A percentile compares a stretch with the other conserved stretches of the same genome.
These are phyloP conservation scores for Amorpha juglandis DNA, from an alignment of 2,888 invertebrate genomes.

Conservation along the genomic window DNA sequence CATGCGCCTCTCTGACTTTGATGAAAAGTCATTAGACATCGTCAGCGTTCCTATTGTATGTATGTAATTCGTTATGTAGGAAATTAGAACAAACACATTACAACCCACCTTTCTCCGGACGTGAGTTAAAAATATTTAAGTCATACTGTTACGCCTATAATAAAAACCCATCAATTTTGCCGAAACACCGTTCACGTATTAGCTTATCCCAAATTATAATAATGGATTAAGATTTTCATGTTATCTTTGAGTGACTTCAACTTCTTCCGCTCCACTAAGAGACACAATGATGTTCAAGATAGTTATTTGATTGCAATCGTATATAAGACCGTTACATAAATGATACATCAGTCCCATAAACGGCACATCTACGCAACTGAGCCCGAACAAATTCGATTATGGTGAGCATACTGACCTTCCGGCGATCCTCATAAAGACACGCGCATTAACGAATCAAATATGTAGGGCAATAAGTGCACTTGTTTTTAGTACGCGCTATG, in stretches of 20 bases:
- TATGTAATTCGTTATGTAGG: no score
- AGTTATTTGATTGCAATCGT: constrained; percentile 37
- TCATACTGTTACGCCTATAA: constrained; percentile 38
- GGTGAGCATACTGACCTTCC: constrained; percentile 27
- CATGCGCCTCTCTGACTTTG: no score
- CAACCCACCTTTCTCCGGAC: no score
- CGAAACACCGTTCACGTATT: constrained; percentile 50
- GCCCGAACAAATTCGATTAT: constrained; percentile 13
- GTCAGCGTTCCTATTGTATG: no score
- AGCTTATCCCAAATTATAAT: constrained; percentile 34
- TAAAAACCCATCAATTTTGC: constrained; percentile 56
- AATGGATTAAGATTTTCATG: constrained; percentile 8
- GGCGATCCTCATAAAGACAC: constrained; percentile 17
- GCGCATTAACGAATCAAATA: not conserved
- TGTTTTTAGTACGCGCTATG: not conserved
- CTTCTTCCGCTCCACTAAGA: constrained; percentile 27
- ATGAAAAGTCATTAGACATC: no score
- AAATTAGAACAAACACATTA: no score
- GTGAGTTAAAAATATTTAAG: not conserved
- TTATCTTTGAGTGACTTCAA: not conserved
- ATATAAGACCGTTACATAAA: constrained; percentile 50
- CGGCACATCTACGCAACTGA: constrained; percentile 27
- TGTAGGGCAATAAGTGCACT: not conserved
- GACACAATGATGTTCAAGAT: constrained; percentile 26
- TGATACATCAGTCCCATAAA: constrained; percentile 41